Percentiles rank a stretch among this genome's conserved stretches.
These are phyloP conservation scores for Enteromius thamalakanensis DNA, from an alignment of 2,797 vertebrate genomes.

Conservation along the genomic window DNA sequence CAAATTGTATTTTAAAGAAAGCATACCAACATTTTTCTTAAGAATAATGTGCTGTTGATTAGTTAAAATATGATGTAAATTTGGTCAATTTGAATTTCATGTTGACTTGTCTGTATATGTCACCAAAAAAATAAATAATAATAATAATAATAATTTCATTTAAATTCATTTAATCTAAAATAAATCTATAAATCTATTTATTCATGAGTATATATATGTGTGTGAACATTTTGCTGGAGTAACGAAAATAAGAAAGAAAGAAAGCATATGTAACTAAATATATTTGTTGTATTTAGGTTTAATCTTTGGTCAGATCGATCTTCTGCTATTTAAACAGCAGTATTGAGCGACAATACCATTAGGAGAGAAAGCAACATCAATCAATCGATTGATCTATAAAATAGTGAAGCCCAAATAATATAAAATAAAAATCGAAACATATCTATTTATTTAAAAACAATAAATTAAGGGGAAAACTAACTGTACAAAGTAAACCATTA, in stretches of 20 bases:
- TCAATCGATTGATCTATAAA: neutral
- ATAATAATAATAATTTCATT: too few relatives aligned
- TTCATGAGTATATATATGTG: neutral
- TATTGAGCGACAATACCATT: neutral
- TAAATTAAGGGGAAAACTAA: too few relatives aligned
- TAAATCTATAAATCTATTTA: too few relatives aligned
- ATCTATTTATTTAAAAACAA: too few relatives aligned
- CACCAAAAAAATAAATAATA: too few relatives aligned
- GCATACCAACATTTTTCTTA: neutral
- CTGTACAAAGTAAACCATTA: neutral
- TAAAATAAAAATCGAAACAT: too few relatives aligned
- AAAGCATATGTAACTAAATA: neutral
- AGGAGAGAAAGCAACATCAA: slow-evolving; percentile 8
- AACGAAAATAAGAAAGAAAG: neutral
- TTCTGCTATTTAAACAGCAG: neutral
- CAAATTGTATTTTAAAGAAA: neutral
- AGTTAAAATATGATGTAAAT: neutral
- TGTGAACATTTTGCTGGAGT: neutral
- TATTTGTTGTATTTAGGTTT: neutral
- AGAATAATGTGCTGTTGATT: neutral
- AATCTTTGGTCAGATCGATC: neutral
- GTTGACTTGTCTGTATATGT: too few relatives aligned
- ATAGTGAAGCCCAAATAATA: neutral
- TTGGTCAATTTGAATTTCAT: neutral
- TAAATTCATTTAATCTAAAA: too few relatives aligned